Conservation (phyloP, 2,888 invertebrate genomes). For the Drosophila atripex region DNA sequence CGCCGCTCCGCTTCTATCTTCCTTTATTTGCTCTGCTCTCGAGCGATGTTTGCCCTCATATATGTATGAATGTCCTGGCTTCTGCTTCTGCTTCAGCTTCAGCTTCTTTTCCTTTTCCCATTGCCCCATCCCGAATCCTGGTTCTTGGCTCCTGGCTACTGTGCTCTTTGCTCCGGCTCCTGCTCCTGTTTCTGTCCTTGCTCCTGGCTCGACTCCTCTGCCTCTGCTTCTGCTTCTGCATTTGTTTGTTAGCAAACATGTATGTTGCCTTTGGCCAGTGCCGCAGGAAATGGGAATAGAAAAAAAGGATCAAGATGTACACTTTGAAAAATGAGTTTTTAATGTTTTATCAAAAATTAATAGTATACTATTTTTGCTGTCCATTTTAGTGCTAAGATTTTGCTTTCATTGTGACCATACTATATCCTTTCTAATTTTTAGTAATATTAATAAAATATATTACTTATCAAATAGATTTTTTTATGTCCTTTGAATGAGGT, state of each 20-base stretch:
- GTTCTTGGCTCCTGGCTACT: slow-evolving; percentile 19
- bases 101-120: slow-evolving; percentile 22
- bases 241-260: slow-evolving; percentile 78
- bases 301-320: slow-evolving; percentile 6
- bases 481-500: background rate
- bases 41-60: slow-evolving; percentile 73
- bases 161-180: slow-evolving; percentile 47
- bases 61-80: slow-evolving; percentile 53
- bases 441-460: background rate
- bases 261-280: slow-evolving; percentile 76
- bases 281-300: slow-evolving; percentile 32
- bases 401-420: no score
- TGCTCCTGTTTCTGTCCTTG: slow-evolving; percentile 58
- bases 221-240: slow-evolving; percentile 56
- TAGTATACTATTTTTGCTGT: no score
- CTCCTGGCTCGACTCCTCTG: slow-evolving; percentile 50
- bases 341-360: no score
- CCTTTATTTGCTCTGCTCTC: slow-evolving; percentile 65
- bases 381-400: no score
- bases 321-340: slow-evolving; percentile 1
- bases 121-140: background rate
- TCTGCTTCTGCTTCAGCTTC: slow-evolving; percentile 50
- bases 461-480: background rate
- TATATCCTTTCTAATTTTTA: no score
- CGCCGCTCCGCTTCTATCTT: slow-evolving; percentile 4